These are phyloP conservation scores for Varanus salvator DNA, from an alignment of 2,113 vertebrate species.

Conservation along the genomic window DNA sequence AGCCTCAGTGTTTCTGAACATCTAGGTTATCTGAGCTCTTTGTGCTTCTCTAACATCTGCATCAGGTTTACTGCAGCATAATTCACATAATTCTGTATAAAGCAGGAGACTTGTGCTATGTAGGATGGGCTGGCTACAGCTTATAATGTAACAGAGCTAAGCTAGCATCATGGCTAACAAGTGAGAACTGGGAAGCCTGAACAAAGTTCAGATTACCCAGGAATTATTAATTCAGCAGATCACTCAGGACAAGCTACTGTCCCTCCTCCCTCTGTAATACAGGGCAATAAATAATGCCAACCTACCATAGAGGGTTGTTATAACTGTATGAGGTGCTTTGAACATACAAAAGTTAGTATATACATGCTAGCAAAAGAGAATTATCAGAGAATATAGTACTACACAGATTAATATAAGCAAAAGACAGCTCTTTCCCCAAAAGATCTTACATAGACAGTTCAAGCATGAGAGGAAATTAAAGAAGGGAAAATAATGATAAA, in stretches of 20 bases:
- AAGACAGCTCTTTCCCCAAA: too few relatives aligned
- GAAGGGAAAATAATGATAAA: too few relatives aligned
- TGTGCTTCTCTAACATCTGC: fast-evolving
- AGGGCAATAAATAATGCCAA: not conserved
- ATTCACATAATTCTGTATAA: not conserved
- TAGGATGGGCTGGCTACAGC: not conserved
- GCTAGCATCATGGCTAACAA: not conserved
- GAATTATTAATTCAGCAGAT: not conserved
- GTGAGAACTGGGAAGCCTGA: not conserved
- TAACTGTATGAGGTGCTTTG: not conserved
- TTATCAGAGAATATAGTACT: too few relatives aligned
- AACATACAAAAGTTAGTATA: not conserved
- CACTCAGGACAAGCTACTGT: not conserved
- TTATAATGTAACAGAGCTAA: not conserved
- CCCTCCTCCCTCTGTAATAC: not conserved
- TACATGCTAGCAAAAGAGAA: too few relatives aligned
- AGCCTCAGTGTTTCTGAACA: conserved; percentile 5
- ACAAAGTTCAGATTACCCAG: not conserved
- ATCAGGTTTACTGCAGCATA: not conserved
- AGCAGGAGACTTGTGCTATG: conserved; percentile 11
- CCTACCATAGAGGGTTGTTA: not conserved
- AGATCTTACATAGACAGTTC: too few relatives aligned
- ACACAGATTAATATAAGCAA: too few relatives aligned
- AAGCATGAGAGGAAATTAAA: too few relatives aligned
- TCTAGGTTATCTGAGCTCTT: conserved; percentile 17